These are phyloP conservation scores for Rhagonycha fulva DNA, from an alignment of 2,888 invertebrate species.

Conservation along the genomic window DNA sequence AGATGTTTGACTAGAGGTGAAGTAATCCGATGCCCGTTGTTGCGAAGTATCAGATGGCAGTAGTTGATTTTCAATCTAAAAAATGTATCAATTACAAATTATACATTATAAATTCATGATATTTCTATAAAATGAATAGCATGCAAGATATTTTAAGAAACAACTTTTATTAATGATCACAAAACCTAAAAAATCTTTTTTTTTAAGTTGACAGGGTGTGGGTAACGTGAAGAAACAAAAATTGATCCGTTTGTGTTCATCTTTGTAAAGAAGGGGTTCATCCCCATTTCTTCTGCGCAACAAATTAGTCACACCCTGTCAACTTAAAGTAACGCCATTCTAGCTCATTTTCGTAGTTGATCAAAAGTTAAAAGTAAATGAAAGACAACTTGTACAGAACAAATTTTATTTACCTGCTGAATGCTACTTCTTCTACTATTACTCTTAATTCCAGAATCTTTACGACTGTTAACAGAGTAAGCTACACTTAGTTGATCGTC, in stretches of 20 bases:
- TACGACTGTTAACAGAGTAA: slow-evolving; percentile 79
- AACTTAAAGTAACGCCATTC: no score
- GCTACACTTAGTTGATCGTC: slow-evolving; percentile 75
- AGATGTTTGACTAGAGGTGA: slow-evolving; percentile 82
- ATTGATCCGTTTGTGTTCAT: no score
- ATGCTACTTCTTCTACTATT: slow-evolving; percentile 85
- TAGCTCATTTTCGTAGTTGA: no score
- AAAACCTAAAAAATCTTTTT: no score
- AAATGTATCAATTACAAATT: background rate
- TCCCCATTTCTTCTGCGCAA: no score
- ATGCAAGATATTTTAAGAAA: background rate
- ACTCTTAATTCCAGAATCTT: slow-evolving; percentile 87
- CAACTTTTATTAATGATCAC: no score
- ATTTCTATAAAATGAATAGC: background rate
- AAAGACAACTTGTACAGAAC: background rate
- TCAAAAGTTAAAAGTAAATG: no score
- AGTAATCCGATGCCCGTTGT: slow-evolving; percentile 86
- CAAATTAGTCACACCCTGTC: no score
- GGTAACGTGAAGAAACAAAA: no score
- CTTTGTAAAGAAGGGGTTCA: no score
- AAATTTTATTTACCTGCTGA: slow-evolving; percentile 66
- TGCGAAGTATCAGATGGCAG: slow-evolving; percentile 76
- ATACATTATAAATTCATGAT: background rate
- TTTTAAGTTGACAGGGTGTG: no score
- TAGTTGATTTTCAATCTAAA: slow-evolving; percentile 53